These are phyloP conservation scores for Tricholauxania praeusta DNA, from an alignment of 2,888 invertebrate species.

Conservation along the genomic window DNA sequence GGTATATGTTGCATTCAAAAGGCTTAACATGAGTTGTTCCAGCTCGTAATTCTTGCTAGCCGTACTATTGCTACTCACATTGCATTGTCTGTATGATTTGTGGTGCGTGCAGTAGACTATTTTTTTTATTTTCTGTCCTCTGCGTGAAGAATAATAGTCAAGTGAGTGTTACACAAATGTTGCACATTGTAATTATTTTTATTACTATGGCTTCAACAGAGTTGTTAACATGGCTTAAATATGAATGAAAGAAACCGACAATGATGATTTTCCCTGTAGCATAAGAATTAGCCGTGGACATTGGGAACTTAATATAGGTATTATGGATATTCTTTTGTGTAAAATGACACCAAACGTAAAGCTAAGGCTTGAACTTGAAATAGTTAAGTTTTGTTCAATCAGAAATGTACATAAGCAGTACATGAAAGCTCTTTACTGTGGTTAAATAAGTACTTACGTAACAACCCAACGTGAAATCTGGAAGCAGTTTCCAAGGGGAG, in stretches of 20 bases:
- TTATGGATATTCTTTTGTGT: not conserved
- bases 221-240: slow-evolving; percentile 23
- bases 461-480: too few relatives aligned
- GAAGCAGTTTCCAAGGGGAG: too few relatives aligned
- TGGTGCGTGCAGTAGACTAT: too few relatives aligned
- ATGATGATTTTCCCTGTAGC: too few relatives aligned
- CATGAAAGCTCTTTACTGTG: not conserved
- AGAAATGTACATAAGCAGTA: too few relatives aligned
- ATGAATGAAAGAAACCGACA: too few relatives aligned
- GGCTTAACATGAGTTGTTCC: slow-evolving; percentile 20
- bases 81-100: slow-evolving; percentile 49
- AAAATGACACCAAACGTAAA: slow-evolving; percentile 2
- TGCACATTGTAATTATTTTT: slow-evolving; percentile 39
- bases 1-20: not conserved
- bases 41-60: slow-evolving; percentile 18
- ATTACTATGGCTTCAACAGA: slow-evolving; percentile 58
- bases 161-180: slow-evolving; percentile 8
- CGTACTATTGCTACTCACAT: slow-evolving; percentile 52
- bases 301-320: too few relatives aligned
- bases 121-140: too few relatives aligned
- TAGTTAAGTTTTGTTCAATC: not conserved
- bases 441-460: not conserved
- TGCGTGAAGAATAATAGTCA: not conserved
- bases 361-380: slow-evolving; percentile 21
- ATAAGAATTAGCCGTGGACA: too few relatives aligned